Base-by-base conservation (phyloP, 2,113 vertebrate genomes). In the Phaethon lepturus region DNA sequence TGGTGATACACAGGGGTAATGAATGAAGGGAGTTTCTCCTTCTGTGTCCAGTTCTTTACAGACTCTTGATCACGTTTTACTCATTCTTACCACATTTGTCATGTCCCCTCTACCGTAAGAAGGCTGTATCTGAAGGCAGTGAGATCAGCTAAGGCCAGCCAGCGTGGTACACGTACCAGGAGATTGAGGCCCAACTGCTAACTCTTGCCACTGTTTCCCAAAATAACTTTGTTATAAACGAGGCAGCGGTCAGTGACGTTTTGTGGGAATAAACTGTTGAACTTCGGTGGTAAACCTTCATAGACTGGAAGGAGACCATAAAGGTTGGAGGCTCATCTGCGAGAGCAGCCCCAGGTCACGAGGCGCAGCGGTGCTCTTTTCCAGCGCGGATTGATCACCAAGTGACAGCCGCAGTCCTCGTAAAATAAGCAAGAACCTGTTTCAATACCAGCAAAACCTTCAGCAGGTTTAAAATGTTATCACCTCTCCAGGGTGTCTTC, bases 381-480 rank as follows among this genome's bases (percentile, higher is more conserved):
- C 35, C 52, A 62, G 25, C 0, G 0, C n/a, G 71, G 25, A 23
- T 2, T 38, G 13, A 40, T 71, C 64, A 63, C 17, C 1, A 1
- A 63, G 28, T 53, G 50, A 52, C 50, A 63, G 12, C 25, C 1
- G 0, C 29, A 14, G 24, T 31, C 26, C 33, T 80, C 82, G 59
- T 89, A 58, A 96, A 94, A 60, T 60, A 73, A 64, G 35, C 35
- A 66, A 73, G 22, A 97, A 28, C 28, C n/a, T 67, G 3, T 81
- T 89, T 67, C 26, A 76, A 71, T 35, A 77, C 40, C 58, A 73
- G 22, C 62, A 86, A 68, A 82, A 78, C 23, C 29, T 79, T 56
- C 35, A 76, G 33, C 31, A 71, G 47, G 64, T 94, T 91, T 71
- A 67, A 84, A 71, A 72, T 0, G 0, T 50, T 29, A 29, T n/a